Percentiles rank a stretch among this genome's conserved stretches.
Evolutionary conservation across 2,888 invertebrate genomes (phyloP).

Genomic region (Diogma glabrata): DNA sequence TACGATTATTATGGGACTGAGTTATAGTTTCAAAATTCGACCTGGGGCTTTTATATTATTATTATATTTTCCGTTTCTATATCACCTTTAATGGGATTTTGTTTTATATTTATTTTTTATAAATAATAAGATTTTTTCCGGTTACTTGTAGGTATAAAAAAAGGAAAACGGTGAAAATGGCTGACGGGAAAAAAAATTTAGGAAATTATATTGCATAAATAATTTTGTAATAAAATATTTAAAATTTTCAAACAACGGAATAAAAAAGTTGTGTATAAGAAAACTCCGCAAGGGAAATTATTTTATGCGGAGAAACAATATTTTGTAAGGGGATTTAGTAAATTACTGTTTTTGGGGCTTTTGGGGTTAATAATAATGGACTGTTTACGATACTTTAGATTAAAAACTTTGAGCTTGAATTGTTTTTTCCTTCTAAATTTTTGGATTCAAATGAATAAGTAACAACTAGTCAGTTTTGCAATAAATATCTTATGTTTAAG

Average conservation of each 20-base stretch:
- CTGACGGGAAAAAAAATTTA: not conserved
- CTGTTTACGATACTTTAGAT: no score
- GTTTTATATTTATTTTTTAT: conserved; percentile 3
- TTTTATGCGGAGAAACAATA: conserved; percentile 7
- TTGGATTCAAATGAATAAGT: no score
- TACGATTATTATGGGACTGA: conserved; percentile 10
- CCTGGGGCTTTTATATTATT: conserved; percentile 8
- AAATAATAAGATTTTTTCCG: no score
- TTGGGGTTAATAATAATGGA: no score
- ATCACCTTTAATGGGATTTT: conserved; percentile 9
- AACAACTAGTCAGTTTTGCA: no score
- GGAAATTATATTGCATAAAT: conserved; percentile 9
- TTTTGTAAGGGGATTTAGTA: no score
- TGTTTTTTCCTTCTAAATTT: no score
- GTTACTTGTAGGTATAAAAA: not conserved
- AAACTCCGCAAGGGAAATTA: not conserved
- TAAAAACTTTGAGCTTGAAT: no score
- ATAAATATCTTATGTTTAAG: no score
- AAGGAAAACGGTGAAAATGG: not conserved
- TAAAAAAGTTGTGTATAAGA: not conserved
- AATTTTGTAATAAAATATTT: conserved; percentile 8
- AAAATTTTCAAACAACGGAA: conserved; percentile 3
- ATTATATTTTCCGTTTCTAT: not conserved
- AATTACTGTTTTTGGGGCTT: no score
- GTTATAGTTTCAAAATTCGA: conserved; percentile 5